These are phyloP conservation scores for Platorchestia sp. DNA, from an alignment of 1,140 invertebrate genomes.

Conservation along the genomic window DNA sequence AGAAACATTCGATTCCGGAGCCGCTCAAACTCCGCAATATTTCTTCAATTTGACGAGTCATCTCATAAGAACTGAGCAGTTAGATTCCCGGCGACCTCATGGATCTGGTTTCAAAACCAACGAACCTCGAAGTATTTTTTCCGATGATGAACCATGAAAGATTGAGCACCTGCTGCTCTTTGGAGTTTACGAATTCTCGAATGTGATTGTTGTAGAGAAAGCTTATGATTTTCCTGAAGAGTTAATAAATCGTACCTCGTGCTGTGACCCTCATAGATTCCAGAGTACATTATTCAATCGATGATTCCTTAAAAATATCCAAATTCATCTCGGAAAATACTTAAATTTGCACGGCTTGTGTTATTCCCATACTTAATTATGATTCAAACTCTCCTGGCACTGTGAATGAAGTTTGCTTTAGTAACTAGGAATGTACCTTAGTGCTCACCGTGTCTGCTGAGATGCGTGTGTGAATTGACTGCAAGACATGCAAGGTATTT, in stretches of 20 bases:
- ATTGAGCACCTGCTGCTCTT: not conserved
- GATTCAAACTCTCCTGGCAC: not conserved
- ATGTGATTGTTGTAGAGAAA: not conserved
- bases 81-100: not conserved
- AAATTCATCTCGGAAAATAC: not conserved
- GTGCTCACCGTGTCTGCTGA: not conserved
- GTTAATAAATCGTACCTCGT: not conserved
- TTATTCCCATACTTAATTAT: not conserved
- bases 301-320: not conserved
- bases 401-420: not conserved
- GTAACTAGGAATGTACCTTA: not conserved
- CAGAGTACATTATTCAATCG: not conserved
- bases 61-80: not conserved
- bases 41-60: constrained; percentile 11
- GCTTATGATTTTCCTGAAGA: not conserved
- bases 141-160: not conserved
- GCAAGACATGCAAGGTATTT: not conserved
- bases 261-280: not conserved
- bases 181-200: not conserved
- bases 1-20: not conserved
- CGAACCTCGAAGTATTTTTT: not conserved
- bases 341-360: not conserved
- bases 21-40: not conserved
- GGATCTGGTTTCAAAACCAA: not conserved
- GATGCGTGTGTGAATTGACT: not conserved